A percentile compares a stretch with the other conserved stretches of the same genome.
Conservation (phyloP, 2,797 vertebrate genomes). For the Enteromius mattozi region DNA sequence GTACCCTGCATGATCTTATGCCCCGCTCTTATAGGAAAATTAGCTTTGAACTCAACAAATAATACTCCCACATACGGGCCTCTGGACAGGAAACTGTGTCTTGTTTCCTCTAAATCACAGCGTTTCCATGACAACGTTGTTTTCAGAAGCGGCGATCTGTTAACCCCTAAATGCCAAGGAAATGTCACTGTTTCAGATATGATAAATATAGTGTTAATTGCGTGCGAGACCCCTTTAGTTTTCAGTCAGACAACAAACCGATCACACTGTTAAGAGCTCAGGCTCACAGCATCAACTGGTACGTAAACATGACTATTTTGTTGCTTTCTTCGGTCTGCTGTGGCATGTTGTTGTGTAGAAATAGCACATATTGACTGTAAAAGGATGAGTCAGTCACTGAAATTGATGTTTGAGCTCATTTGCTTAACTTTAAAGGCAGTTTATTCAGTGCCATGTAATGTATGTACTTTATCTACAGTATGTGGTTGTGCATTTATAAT, state of each 20-base stretch:
- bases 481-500: neutral
- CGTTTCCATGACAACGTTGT: constrained; percentile 70
- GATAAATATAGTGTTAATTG: constrained; percentile 46
- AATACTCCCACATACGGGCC: constrained; percentile 72
- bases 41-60: constrained; percentile 55
- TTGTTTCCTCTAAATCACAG: constrained; percentile 54
- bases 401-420: neutral
- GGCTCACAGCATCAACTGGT: neutral
- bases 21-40: constrained; percentile 72
- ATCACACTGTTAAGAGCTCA: neutral
- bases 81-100: constrained; percentile 56
- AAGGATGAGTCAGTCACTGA: neutral
- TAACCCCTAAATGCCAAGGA: constrained; percentile 73
- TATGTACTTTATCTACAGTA: neutral
- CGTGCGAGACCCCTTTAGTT: constrained; percentile 55
- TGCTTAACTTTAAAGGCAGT: neutral
- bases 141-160: constrained; percentile 66
- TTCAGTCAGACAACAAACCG: constrained; percentile 25
- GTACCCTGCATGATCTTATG: constrained; percentile 49
- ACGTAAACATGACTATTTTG: neutral
- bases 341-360: neutral
- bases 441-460: neutral
- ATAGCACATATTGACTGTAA: neutral
- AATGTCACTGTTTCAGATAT: constrained; percentile 68
- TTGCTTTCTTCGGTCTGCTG: neutral